Percentiles rank a stretch among this genome's conserved stretches.
Evolutionary conservation across 2,797 vertebrate genomes (phyloP).

Genomic region (Buceros bicornis): DNA sequence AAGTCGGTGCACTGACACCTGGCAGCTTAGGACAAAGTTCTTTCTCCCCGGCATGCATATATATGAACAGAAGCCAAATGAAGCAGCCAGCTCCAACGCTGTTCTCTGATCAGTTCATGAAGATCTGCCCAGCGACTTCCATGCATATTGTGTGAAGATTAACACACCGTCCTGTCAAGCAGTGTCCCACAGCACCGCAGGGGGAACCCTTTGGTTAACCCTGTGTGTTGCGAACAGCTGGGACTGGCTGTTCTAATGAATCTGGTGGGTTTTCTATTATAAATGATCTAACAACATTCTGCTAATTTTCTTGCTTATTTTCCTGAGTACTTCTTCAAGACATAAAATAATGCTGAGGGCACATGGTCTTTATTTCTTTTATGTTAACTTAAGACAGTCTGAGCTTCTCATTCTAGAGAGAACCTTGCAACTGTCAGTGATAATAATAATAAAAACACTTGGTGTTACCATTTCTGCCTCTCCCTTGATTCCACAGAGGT

Average conservation of each 20-base stretch:
- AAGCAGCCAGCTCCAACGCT: not conserved
- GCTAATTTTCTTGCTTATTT: conserved; percentile 20
- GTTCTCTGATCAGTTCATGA: not conserved
- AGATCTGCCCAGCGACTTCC: not conserved
- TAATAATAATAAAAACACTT: not conserved
- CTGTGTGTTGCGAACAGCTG: not conserved
- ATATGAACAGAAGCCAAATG: not conserved
- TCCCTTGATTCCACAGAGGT: not conserved
- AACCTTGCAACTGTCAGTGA: not conserved
- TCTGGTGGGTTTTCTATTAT: not conserved
- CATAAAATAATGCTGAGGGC: not conserved
- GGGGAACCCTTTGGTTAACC: conserved; percentile 2
- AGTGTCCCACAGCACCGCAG: not conserved
- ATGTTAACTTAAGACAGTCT: not conserved
- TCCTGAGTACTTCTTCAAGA: conserved; percentile 16
- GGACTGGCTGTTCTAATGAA: not conserved
- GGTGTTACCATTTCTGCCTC: not conserved
- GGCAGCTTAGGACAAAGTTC: conserved; percentile 31
- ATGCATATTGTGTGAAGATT: not conserved
- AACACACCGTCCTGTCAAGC: not conserved
- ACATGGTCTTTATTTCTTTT: not conserved
- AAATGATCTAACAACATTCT: conserved; percentile 21
- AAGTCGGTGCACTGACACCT: not conserved
- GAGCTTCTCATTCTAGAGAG: not conserved
- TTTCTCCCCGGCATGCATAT: not conserved